Percentiles rank a stretch among this genome's conserved stretches.
Evolutionary conservation across 2,797 vertebrate genomes (phyloP).

Genomic region (Notamacropus eugenii): DNA sequence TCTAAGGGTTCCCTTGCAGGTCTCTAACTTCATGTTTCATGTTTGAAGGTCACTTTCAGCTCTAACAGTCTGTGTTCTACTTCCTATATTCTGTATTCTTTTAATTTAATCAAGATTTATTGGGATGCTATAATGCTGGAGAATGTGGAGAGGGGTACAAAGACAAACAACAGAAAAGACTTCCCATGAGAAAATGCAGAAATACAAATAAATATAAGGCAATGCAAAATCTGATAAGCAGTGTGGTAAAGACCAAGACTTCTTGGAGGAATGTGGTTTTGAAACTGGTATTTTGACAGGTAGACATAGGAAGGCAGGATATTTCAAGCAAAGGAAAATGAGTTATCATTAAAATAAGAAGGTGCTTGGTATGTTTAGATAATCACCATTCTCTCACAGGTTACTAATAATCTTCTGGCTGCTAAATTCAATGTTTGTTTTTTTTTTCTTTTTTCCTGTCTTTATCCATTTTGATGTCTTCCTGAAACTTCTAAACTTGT

Average conservation of each 20-base stretch:
- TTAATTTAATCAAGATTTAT: not conserved
- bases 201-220: not conserved
- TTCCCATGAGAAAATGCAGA: not conserved
- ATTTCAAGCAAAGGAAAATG: not conserved
- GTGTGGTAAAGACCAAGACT: not conserved
- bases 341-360: not conserved
- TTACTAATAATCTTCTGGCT: not conserved
- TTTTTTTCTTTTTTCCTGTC: not conserved
- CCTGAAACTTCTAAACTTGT: not conserved
- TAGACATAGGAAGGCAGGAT: not conserved
- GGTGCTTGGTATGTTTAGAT: not conserved
- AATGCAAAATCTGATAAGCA: not conserved
- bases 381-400: not conserved
- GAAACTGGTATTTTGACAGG: not conserved
- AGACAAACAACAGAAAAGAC: not conserved
- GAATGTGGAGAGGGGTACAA: not conserved
- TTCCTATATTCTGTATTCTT: not conserved
- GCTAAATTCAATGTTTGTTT: not conserved
- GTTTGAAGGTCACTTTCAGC: not conserved
- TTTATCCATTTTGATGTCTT: not conserved
- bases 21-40: no score
- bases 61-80: not conserved
- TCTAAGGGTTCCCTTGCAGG: not conserved
- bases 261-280: not conserved
- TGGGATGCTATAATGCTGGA: not conserved